Conservation (phyloP, 2,113 vertebrate genomes). For the Hyaena hyaena region DNA sequence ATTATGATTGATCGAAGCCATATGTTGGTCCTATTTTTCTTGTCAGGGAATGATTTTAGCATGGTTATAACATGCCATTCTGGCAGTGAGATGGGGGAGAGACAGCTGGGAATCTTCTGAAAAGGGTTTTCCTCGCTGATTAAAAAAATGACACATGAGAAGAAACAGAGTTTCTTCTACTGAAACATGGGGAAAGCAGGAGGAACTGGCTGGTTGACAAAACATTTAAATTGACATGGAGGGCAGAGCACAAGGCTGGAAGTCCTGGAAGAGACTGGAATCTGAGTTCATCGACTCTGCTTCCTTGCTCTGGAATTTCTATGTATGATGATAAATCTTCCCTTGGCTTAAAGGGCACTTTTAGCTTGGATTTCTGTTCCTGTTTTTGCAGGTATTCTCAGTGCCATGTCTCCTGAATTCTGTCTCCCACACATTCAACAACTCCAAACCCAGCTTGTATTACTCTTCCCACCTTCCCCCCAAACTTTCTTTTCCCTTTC, state of each 20-base stretch:
- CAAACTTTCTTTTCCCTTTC: not conserved
- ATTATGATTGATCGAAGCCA: not conserved
- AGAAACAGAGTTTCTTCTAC: not conserved
- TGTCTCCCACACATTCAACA: not conserved
- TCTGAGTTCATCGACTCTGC: not conserved
- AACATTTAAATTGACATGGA: not conserved
- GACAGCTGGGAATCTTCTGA: not conserved
- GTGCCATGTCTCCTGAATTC: not conserved
- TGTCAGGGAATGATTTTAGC: not conserved
- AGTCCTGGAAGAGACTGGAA: not conserved
- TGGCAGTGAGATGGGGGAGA: not conserved
- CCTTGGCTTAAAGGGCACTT: not conserved
- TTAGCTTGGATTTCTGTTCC: not conserved
- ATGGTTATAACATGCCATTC: not conserved
- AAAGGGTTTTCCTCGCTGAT: not conserved
- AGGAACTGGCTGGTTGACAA: not conserved
- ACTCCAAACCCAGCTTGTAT: not conserved
- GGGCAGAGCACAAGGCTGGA: not conserved
- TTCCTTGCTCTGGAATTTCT: not conserved
- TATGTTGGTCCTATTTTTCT: not conserved
- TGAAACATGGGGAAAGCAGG: not conserved
- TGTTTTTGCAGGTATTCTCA: not conserved
- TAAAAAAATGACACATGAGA: not conserved
- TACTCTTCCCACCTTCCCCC: not conserved
- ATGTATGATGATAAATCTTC: not conserved